Evolutionary conservation across 2,113 vertebrate species (phyloP).

Genomic region (Gorilla gorilla): DNA sequence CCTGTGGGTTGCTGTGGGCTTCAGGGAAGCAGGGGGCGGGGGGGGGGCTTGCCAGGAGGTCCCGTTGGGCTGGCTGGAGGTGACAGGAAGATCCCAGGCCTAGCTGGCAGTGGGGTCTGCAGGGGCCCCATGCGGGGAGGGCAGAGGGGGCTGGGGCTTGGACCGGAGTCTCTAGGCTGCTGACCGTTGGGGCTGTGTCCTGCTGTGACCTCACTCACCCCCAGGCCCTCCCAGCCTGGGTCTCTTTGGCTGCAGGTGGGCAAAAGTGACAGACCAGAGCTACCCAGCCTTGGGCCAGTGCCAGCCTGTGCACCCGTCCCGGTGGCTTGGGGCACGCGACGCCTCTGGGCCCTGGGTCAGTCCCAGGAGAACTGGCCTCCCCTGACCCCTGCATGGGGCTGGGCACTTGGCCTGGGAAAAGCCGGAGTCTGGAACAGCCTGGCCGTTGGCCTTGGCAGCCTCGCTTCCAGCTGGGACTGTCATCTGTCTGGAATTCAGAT

Average conservation of each 20-base stretch:
- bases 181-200: rapidly evolving
- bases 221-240: rapidly evolving
- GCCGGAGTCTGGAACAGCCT: background rate
- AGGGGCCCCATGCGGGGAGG: background rate
- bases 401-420: background rate
- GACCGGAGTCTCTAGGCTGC: background rate
- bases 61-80: background rate
- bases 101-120: background rate
- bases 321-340: background rate
- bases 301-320: background rate
- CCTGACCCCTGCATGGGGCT: rapidly evolving
- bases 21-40: background rate
- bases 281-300: too few relatives aligned
- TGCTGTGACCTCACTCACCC: background rate
- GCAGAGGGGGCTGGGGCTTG: background rate
- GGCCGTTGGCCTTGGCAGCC: background rate
- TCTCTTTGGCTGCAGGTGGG: background rate
- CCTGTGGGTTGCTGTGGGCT: background rate
- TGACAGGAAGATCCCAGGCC: background rate
- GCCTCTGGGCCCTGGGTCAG: background rate
- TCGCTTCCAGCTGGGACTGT: background rate
- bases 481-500: conserved; percentile 39
- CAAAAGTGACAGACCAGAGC: background rate
- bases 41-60: background rate
- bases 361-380: background rate